phyloP scores from a whole-genome alignment of 2,888 invertebrate species.

The Ophioninae sp. region DNA sequence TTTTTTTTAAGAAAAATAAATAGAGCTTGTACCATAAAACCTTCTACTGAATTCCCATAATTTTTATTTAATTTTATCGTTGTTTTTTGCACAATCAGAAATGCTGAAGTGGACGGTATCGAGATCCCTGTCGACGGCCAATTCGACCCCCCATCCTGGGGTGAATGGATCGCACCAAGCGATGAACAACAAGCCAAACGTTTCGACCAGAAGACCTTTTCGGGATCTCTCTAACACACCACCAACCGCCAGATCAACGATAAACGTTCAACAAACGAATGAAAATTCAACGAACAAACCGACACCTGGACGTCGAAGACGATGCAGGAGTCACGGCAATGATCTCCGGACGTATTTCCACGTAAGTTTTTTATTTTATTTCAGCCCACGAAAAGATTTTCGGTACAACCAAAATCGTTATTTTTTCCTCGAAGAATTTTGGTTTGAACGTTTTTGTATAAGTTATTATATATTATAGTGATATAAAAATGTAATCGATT shows the following conservation, averaged over 20 bases:
- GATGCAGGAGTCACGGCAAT: constrained; percentile 77
- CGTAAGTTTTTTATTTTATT: constrained; percentile 64
- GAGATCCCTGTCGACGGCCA: constrained; percentile 78
- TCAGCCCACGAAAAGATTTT: background rate
- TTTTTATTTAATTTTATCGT: constrained; percentile 15
- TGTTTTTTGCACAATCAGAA: constrained; percentile 65
- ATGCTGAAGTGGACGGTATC: constrained; percentile 81
- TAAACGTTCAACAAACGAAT: constrained; percentile 57
- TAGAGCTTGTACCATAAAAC: background rate
- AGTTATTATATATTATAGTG: no score
- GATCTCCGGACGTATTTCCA: constrained; percentile 78
- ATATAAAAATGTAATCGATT: no score
- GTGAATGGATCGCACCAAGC: constrained; percentile 64
- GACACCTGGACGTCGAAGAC: constrained; percentile 73
- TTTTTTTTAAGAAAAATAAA: background rate
- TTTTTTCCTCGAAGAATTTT: background rate
- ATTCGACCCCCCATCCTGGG: constrained; percentile 77
- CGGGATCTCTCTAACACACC: constrained; percentile 79
- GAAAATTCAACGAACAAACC: constrained; percentile 64
- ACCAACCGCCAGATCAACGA: constrained; percentile 68
- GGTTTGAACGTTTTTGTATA: no score
- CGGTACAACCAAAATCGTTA: background rate
- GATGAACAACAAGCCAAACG: constrained; percentile 55
- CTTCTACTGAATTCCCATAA: background rate
- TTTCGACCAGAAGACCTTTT: constrained; percentile 75